phyloP scores from a whole-genome alignment of 2,888 invertebrate genomes.

The Thymelicus lineola region DNA sequence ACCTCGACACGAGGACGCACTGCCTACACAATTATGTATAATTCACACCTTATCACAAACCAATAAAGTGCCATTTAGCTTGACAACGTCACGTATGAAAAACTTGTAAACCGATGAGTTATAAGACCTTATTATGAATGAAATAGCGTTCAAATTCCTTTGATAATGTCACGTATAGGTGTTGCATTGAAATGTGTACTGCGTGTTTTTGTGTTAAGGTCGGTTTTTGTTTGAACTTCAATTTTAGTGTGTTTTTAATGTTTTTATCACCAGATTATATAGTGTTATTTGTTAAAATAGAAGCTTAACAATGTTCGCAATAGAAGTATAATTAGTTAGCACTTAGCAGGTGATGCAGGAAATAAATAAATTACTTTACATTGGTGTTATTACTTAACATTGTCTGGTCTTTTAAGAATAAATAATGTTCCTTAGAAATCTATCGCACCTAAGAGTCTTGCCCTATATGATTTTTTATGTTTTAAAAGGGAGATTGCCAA shows the following conservation, averaged over 20 bases:
- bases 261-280: constrained; percentile 19
- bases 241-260: too few species aligned
- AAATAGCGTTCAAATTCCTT: background rate
- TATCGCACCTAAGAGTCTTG: too few species aligned
- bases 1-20: constrained; percentile 54
- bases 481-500: too few species aligned
- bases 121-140: background rate
- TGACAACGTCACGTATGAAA: constrained; percentile 17
- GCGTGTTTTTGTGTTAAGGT: background rate
- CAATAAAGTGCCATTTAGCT: constrained; percentile 45
- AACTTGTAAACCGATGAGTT: background rate
- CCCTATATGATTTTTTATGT: too few species aligned
- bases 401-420: too few species aligned
- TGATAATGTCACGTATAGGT: background rate
- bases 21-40: constrained; percentile 38
- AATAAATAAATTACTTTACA: background rate
- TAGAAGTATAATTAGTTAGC: background rate
- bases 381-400: background rate
- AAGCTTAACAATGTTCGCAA: background rate
- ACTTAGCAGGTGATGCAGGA: background rate
- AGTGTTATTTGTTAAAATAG: constrained; percentile 8
- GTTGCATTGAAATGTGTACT: background rate
- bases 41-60: constrained; percentile 42
- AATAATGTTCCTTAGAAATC: too few species aligned
- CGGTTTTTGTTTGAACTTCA: constrained; percentile 5